Conservation (phyloP, 2,113 vertebrate genomes). For the Bambusicola thoracicus region DNA sequence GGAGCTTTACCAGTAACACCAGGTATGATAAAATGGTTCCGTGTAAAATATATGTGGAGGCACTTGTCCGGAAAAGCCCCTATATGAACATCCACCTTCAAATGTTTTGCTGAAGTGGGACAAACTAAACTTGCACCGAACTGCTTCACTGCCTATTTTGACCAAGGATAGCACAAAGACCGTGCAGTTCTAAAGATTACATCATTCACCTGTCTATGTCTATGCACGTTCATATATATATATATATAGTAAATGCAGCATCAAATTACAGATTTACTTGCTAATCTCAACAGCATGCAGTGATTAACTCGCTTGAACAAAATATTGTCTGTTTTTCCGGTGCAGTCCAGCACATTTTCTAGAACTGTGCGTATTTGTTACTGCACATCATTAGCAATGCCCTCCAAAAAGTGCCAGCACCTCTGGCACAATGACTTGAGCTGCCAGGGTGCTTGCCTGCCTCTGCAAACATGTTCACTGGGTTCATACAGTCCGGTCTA, state of each 20-base stretch:
- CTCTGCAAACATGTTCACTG: background rate
- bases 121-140: background rate
- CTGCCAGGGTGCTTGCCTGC: fast-evolving
- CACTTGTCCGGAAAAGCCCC: background rate
- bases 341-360: background rate
- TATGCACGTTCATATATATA: background rate
- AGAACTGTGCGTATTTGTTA: background rate
- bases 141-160: background rate
- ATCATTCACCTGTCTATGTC: background rate
- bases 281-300: background rate
- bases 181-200: background rate
- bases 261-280: background rate
- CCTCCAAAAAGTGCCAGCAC: background rate
- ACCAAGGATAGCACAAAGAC: background rate
- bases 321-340: background rate
- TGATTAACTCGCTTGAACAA: background rate
- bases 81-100: background rate
- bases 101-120: background rate
- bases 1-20: slow-evolving; percentile 12
- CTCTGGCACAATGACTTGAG: background rate
- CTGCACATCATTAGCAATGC: background rate
- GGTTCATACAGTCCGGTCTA: no score
- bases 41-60: background rate
- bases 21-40: slow-evolving; percentile 19
- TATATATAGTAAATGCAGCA: background rate